Evolutionary conservation across 2,888 invertebrate genomes (phyloP).

Genomic region (Lepidochrysops patricia): DNA sequence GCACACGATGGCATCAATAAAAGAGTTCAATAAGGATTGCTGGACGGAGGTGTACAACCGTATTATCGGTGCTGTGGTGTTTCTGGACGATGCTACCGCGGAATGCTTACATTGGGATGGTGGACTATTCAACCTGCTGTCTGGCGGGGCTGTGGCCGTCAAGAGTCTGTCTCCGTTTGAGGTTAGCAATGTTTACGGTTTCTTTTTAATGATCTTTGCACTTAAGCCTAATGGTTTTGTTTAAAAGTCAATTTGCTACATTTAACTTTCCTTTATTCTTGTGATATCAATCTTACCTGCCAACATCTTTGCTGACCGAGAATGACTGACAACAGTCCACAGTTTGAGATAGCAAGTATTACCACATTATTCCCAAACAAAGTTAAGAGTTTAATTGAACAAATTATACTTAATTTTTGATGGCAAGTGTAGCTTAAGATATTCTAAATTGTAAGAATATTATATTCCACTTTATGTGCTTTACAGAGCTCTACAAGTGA

Average conservation of each 20-base stretch:
- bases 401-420: neutral
- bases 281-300: too few relatives aligned
- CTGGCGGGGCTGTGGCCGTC: constrained; percentile 76
- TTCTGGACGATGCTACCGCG: constrained; percentile 76
- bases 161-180: constrained; percentile 79
- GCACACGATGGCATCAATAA: constrained; percentile 41
- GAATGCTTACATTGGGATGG: constrained; percentile 83
- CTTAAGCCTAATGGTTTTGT: too few relatives aligned
- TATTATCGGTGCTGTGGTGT: constrained; percentile 77
- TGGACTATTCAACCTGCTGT: constrained; percentile 73
- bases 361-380: too few relatives aligned
- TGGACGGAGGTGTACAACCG: constrained; percentile 77
- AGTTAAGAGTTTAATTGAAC: too few relatives aligned
- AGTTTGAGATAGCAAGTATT: too few relatives aligned
- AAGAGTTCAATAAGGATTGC: constrained; percentile 66
- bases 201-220: neutral
- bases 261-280: too few relatives aligned
- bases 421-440: too few relatives aligned
- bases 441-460: too few relatives aligned
- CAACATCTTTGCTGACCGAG: too few relatives aligned
- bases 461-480: neutral
- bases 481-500: constrained; percentile 47
- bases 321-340: too few relatives aligned
- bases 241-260: too few relatives aligned
- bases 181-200: constrained; percentile 43